Percentiles rank a stretch among this genome's conserved stretches.
Evolutionary conservation across 2,888 invertebrate genomes (phyloP).

Genomic region (Xanthia togata): DNA sequence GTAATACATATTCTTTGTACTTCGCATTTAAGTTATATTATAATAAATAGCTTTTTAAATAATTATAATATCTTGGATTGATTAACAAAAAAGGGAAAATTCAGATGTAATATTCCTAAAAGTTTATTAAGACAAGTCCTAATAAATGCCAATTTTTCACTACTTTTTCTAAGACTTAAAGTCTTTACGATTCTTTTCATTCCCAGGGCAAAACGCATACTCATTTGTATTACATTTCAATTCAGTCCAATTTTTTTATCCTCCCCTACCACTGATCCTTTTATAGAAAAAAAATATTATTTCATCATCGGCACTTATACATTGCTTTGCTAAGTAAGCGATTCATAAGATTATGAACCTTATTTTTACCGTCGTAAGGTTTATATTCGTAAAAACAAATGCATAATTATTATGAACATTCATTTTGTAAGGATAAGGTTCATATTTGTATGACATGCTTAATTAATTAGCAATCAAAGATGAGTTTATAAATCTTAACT

Average conservation of each 20-base stretch:
- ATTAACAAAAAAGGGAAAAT: conserved; percentile 29
- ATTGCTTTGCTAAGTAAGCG: no score
- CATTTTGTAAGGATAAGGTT: no score
- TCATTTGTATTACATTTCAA: background rate
- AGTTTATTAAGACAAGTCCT: conserved; percentile 30
- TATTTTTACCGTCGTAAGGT: no score
- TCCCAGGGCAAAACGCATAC: conserved; percentile 23
- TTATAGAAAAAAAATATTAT: background rate
- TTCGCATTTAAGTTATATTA: conserved; percentile 19
- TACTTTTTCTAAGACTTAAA: conserved; percentile 12
- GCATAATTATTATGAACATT: no score
- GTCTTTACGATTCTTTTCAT: conserved; percentile 24
- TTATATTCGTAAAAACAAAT: no score
- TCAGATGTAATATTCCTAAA: conserved; percentile 1
- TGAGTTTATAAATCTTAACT: background rate
- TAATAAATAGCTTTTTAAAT: conserved; percentile 29
- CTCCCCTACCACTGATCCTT: background rate
- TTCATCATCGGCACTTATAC: background rate
- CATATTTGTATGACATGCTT: no score
- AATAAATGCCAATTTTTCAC: conserved; percentile 53
- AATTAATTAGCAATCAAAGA: no score
- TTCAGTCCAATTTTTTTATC: conserved; percentile 5
- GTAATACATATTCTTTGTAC: conserved; percentile 46
- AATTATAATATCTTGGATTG: conserved; percentile 6
- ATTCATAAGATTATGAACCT: no score